Evolutionary conservation across 2,888 invertebrate genomes (phyloP), one percentile per base, ranked within the genome.

Genomic region (Brassicogethes aeneus): DNA sequence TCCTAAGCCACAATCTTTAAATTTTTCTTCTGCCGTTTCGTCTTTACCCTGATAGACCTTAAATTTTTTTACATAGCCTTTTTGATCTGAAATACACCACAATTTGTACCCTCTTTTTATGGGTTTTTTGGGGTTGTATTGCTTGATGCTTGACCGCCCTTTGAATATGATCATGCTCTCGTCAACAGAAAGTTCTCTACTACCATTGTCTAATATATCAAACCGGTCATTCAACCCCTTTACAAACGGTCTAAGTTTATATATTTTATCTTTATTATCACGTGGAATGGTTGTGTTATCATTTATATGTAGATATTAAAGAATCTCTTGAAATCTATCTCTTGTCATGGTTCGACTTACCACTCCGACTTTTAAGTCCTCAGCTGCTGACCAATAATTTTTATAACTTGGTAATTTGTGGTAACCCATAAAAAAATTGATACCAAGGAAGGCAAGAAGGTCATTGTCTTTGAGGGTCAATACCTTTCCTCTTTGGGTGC

Each of bases 31-130:
- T 7, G 36, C 13, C 39, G 5, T 13, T 13, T 34, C 43, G 39
- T 50, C 17, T 41, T 50, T 48, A 34, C 51, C 52, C 15, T 50
- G 46, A 37, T 52, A 54, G 8, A 51, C 36, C 16, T 45, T 42
- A 42, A 53, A 53, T 29, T 41, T 44, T 14, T 14, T 3, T 3
- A 48, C 41, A 17, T 40, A 52, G 8, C 51, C 50, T n/a, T 15
- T 35, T 30, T 45, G 42, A 31, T 52, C 50, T 7, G 37, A 35
- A 2, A 42, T 7, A 29, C 39, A 39, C 43, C 45, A 49, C 14
- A 43, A 16, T 37, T 48, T 50, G 30, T 47, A 45, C 2, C 47
- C 46, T 8, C 48, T 31, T 33, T 49, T 51, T 15, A 48, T 40
- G 2, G 49, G 43, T 29, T 49, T 49, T 41, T 39, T 43, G 1